Conservation (phyloP, 2,888 invertebrate genomes). For the Leptura quadrifasciata region DNA sequence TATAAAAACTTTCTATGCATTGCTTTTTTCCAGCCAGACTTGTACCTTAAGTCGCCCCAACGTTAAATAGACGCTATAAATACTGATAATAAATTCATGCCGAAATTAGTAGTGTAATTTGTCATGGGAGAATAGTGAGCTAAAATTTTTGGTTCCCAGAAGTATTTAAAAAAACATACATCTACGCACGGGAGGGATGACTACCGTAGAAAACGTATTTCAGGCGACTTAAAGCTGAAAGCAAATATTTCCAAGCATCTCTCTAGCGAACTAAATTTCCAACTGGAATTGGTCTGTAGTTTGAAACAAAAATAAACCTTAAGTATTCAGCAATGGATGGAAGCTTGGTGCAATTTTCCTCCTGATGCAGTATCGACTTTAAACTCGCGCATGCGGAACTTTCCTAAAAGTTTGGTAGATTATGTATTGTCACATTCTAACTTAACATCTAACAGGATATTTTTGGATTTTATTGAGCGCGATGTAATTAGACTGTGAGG, state of each 20-base stretch:
- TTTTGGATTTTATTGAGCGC: background rate
- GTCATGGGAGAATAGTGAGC: background rate
- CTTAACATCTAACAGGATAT: conserved; percentile 45
- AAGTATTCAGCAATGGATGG: conserved; percentile 44
- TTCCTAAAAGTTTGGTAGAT: conserved; percentile 52
- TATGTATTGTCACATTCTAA: conserved; percentile 50
- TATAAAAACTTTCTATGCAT: too few species aligned
- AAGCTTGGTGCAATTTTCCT: conserved; percentile 51
- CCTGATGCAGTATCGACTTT: conserved; percentile 50
- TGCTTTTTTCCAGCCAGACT: too few species aligned
- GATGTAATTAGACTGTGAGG: conserved; percentile 47
- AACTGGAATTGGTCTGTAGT: conserved; percentile 42
- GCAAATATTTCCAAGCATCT: conserved; percentile 30
- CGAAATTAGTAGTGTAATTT: background rate
- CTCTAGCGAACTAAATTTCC: conserved; percentile 42
- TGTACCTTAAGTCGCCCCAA: too few species aligned
- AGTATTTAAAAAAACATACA: conserved; percentile 1
- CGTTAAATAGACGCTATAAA: background rate
- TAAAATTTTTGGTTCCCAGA: background rate
- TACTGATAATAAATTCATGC: background rate
- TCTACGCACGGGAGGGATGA: background rate
- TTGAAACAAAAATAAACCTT: conserved; percentile 56
- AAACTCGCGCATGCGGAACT: conserved; percentile 56
- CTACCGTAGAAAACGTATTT: background rate
- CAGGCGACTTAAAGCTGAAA: conserved; percentile 24